Evolutionary conservation across 1,140 invertebrate species (phyloP).

Genomic region (Brachionus rubens): DNA sequence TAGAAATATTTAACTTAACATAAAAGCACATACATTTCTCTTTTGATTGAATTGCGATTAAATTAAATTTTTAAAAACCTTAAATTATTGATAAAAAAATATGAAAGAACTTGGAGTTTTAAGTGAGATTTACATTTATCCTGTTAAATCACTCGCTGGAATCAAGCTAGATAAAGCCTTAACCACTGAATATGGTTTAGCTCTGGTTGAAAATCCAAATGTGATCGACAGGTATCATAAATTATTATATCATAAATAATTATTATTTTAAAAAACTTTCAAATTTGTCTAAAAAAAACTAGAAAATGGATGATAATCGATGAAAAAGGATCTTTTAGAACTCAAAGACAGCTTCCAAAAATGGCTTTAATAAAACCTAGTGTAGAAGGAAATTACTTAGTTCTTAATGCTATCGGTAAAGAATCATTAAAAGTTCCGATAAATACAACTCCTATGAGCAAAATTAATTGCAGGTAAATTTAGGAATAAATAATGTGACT

Average conservation of each 20-base stretch:
- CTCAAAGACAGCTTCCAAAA: constrained; percentile 36
- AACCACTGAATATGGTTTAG: constrained; percentile 18
- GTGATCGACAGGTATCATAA: constrained; percentile 15
- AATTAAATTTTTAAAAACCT: not conserved
- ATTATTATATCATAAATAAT: not conserved
- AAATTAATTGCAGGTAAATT: constrained; percentile 17
- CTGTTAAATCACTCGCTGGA: constrained; percentile 25
- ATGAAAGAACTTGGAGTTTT: constrained; percentile 15
- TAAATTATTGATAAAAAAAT: not conserved
- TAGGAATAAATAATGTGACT: not conserved
- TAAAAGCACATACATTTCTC: too few relatives aligned
- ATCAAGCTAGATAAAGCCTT: constrained; percentile 21
- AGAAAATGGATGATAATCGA: constrained; percentile 46
- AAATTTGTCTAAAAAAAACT: too few relatives aligned
- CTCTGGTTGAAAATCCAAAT: not conserved
- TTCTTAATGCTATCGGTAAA: not conserved
- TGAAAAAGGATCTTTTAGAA: constrained; percentile 3
- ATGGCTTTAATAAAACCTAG: constrained; percentile 28
- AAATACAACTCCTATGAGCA: not conserved
- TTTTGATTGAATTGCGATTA: too few relatives aligned
- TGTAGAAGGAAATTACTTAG: not conserved
- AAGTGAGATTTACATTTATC: constrained; percentile 37
- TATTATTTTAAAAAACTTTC: too few relatives aligned
- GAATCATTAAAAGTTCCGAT: constrained; percentile 3
- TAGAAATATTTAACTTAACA: too few relatives aligned